Conservation (phyloP, 1,140 invertebrate species). For the Halesus radiatus region DNA sequence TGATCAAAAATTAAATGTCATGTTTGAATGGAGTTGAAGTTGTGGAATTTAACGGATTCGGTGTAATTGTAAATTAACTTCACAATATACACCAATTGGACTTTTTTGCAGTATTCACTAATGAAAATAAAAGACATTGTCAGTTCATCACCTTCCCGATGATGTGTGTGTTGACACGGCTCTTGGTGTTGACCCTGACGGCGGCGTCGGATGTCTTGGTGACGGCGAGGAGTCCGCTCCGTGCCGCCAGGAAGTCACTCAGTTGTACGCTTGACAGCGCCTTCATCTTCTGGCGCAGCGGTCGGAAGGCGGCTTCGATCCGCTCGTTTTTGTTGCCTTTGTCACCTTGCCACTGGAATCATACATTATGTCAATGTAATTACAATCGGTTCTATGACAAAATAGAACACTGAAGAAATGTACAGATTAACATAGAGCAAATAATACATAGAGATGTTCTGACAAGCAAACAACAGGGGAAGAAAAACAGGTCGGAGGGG, state of each 20-base stretch:
- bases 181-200: conserved; percentile 85
- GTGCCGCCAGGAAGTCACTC: conserved; percentile 83
- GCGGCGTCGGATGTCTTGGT: conserved; percentile 90
- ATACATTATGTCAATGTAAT: neutral
- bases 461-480: too few species aligned
- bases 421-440: too few species aligned
- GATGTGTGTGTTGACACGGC: conserved; percentile 86
- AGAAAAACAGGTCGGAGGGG: too few species aligned
- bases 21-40: too few species aligned
- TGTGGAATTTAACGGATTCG: too few species aligned
- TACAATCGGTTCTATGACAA: too few species aligned
- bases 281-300: conserved; percentile 76
- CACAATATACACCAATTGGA: too few species aligned
- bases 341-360: conserved; percentile 85
- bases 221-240: conserved; percentile 85
- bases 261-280: conserved; percentile 76
- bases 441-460: too few species aligned
- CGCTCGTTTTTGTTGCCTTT: conserved; percentile 80
- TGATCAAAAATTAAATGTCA: too few species aligned
- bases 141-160: conserved; percentile 77
- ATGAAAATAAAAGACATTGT: neutral
- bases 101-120: too few species aligned
- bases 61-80: too few species aligned
- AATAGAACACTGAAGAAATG: too few species aligned
- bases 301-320: conserved; percentile 79